These are phyloP conservation scores for Nomada lathburiana DNA, from an alignment of 2,888 invertebrate species.

Conservation along the genomic window DNA sequence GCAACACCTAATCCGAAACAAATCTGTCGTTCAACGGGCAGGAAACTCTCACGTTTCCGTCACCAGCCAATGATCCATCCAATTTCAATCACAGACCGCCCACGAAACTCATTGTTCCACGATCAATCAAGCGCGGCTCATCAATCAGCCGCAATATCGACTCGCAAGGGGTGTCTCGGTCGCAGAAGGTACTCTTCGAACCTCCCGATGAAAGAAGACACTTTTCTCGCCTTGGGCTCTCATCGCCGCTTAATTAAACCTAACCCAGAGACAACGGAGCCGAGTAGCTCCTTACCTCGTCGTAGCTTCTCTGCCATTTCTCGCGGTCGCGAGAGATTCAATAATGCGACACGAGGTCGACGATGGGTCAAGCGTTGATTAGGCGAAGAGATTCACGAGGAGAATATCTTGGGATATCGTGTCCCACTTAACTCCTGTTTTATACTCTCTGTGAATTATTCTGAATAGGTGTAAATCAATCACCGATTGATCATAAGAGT, in stretches of 20 bases:
- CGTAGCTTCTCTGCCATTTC: not conserved
- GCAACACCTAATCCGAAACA: not conserved
- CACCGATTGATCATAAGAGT: too few relatives aligned
- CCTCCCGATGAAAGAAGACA: constrained; percentile 15
- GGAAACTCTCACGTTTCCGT: not conserved
- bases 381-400: constrained; percentile 51
- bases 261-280: constrained; percentile 46
- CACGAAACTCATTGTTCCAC: constrained; percentile 4
- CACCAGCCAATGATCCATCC: not conserved
- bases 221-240: constrained; percentile 17
- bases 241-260: constrained; percentile 46
- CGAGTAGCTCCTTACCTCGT: constrained; percentile 40
- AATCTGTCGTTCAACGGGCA: not conserved
- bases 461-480: too few relatives aligned
- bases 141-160: constrained; percentile 15
- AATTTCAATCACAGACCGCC: constrained; percentile 23
- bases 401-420: not conserved
- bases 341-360: constrained; percentile 73
- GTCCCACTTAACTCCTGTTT: too few relatives aligned
- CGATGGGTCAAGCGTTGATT: constrained; percentile 72
- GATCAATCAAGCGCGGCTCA: constrained; percentile 18
- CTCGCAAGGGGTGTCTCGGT: not conserved
- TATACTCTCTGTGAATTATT: too few relatives aligned
- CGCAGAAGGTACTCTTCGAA: not conserved
- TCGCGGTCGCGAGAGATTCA: constrained; percentile 62